Conservation (phyloP, 1,140 invertebrate species). For the Asobara japonica region DNA sequence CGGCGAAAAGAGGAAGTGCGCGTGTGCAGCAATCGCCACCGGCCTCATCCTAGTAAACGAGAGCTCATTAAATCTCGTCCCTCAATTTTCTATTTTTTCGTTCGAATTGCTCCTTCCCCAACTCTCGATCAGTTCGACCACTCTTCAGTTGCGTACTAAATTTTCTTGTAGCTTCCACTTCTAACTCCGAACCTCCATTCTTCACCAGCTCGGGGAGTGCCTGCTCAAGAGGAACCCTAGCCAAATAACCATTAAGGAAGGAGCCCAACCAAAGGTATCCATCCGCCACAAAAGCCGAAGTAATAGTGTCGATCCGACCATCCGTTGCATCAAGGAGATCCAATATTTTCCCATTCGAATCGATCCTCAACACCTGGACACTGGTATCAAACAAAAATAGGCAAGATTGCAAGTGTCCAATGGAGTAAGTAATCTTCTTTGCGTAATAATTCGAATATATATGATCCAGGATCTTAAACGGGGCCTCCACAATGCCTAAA, state of each 20-base stretch:
- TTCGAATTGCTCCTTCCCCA: not conserved
- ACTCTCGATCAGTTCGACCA: not conserved
- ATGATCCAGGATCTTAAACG: conserved; percentile 69
- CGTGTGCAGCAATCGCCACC: too few relatives aligned
- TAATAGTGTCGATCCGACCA: conserved; percentile 62
- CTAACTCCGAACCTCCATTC: conserved; percentile 19
- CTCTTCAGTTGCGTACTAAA: conserved; percentile 36
- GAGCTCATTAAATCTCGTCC: conserved; percentile 41
- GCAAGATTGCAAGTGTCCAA: conserved; percentile 63
- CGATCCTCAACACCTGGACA: conserved; percentile 69
- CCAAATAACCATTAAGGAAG: conserved; percentile 76
- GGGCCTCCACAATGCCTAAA: conserved; percentile 67
- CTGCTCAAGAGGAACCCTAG: conserved; percentile 69
- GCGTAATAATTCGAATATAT: conserved; percentile 71
- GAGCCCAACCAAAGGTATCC: conserved; percentile 74
- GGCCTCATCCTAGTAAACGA: too few relatives aligned
- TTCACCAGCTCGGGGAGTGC: conserved; percentile 57
- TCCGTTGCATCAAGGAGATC: conserved; percentile 70
- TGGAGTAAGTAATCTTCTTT: conserved; percentile 66
- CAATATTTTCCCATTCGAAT: conserved; percentile 75
- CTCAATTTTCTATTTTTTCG: too few relatives aligned
- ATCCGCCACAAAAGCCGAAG: conserved; percentile 71
- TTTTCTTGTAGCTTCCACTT: conserved; percentile 13
- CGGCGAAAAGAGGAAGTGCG: too few relatives aligned
- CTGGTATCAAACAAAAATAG: conserved; percentile 54